phyloP scores from a whole-genome alignment of 2,888 invertebrate species.

The Atethmia centrago region DNA sequence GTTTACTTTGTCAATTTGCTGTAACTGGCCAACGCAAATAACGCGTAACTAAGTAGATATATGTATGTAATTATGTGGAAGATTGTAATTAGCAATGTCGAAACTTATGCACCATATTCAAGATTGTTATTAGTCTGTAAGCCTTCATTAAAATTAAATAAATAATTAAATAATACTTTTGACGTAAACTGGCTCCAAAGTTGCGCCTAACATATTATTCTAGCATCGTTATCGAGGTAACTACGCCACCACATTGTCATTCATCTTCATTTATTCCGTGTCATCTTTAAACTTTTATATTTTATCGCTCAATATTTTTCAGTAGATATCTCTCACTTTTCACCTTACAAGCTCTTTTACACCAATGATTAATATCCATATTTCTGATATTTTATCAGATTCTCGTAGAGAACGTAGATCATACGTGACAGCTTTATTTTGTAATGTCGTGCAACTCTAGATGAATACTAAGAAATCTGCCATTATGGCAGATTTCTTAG shows the following conservation, averaged over 20 bases:
- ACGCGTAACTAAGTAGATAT: too few species aligned
- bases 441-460: constrained; percentile 16
- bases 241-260: constrained; percentile 5
- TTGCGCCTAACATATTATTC: neutral
- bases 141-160: too few species aligned
- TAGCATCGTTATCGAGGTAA: neutral
- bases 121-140: too few species aligned
- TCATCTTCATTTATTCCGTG: constrained; percentile 30
- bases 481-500: neutral
- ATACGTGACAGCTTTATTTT: constrained; percentile 37
- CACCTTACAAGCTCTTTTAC: constrained; percentile 35
- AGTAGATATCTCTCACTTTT: constrained; percentile 29
- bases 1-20: too few species aligned
- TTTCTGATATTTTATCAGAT: constrained; percentile 49
- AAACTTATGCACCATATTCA: too few species aligned
- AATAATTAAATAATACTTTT: too few species aligned
- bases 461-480: too few species aligned
- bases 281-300: constrained; percentile 29
- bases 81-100: too few species aligned
- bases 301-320: constrained; percentile 36
- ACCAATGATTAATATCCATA: constrained; percentile 53
- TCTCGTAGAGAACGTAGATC: constrained; percentile 21
- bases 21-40: too few species aligned
- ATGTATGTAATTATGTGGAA: too few species aligned
- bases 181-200: neutral